Conservation (phyloP, 2,113 vertebrate species). For the Anarhynchus alexandrinus region DNA sequence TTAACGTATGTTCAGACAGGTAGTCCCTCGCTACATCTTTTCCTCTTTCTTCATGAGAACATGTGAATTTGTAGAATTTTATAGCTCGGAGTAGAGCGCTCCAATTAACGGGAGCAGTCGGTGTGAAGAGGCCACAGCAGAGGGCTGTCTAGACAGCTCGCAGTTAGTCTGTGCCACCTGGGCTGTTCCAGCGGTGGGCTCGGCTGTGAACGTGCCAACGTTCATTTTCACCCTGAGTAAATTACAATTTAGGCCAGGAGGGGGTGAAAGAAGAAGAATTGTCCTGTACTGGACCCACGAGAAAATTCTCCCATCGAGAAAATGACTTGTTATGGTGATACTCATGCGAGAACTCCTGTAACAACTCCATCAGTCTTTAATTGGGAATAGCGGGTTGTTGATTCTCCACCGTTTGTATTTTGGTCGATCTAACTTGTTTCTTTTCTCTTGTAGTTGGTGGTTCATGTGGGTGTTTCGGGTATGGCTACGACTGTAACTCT, state of each 20-base stretch:
- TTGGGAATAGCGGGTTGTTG: fast-evolving
- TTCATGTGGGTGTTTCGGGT: conserved; percentile 93
- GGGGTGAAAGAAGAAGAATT: fast-evolving
- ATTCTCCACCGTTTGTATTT: fast-evolving
- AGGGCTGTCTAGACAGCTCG: neutral
- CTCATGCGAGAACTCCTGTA: fast-evolving
- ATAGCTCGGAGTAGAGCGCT: neutral
- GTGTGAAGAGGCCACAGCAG: neutral
- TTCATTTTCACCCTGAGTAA: neutral
- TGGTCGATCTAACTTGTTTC: fast-evolving
- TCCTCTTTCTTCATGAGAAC: neutral
- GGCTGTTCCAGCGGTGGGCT: neutral
- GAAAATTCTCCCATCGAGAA: too few species aligned
- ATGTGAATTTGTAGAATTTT: neutral
- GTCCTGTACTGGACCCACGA: fast-evolving
- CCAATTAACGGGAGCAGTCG: neutral
- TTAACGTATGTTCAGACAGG: fast-evolving
- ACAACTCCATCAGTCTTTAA: fast-evolving
- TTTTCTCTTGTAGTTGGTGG: conserved; percentile 78
- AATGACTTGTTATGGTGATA: fast-evolving
- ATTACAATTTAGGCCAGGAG: neutral
- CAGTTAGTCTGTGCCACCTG: neutral
- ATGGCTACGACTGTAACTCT: conserved; percentile 89
- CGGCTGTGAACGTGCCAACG: neutral
- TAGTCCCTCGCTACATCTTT: neutral